Percentiles rank a stretch among this genome's conserved stretches.
Conservation (phyloP, 2,888 invertebrate species). For the Eupeodes luniger region DNA sequence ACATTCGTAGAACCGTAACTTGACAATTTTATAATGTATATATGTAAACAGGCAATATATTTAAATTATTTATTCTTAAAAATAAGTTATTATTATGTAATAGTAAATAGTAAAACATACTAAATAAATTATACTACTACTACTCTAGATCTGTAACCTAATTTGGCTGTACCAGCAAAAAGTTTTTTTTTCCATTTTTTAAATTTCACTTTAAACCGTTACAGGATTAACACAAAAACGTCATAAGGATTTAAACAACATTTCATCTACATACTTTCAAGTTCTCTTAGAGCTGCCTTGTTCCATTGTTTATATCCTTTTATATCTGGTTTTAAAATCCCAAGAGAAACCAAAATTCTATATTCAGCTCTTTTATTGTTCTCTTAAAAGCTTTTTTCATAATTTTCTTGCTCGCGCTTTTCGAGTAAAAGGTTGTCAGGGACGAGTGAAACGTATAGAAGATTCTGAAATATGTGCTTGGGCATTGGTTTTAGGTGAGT, state of each 20-base stretch:
- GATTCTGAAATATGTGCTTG: background rate
- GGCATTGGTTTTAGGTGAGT: slow-evolving; percentile 27
- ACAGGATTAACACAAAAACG: background rate
- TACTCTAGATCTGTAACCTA: too few species aligned
- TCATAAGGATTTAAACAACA: background rate
- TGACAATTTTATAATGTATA: too few species aligned
- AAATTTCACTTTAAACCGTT: background rate
- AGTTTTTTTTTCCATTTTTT: too few species aligned
- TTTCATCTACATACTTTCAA: background rate
- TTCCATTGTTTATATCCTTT: background rate
- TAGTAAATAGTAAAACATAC: too few species aligned
- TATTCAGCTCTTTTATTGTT: background rate
- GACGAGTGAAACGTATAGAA: slow-evolving; percentile 2
- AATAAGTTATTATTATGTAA: too few species aligned
- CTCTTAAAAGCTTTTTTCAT: slow-evolving; percentile 30
- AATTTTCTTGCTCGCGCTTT: background rate
- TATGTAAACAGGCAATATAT: too few species aligned
- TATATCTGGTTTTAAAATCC: background rate
- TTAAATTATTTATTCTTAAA: too few species aligned
- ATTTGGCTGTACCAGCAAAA: too few species aligned
- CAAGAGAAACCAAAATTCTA: background rate
- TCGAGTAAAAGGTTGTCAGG: background rate
- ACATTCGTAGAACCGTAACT: too few species aligned
- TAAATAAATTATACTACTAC: too few species aligned
- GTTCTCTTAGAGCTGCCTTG: background rate